A percentile compares a stretch with the other conserved stretches of the same genome.
phyloP scores from a whole-genome alignment of 2,888 invertebrate genomes.

The Epsilonema sp. region DNA sequence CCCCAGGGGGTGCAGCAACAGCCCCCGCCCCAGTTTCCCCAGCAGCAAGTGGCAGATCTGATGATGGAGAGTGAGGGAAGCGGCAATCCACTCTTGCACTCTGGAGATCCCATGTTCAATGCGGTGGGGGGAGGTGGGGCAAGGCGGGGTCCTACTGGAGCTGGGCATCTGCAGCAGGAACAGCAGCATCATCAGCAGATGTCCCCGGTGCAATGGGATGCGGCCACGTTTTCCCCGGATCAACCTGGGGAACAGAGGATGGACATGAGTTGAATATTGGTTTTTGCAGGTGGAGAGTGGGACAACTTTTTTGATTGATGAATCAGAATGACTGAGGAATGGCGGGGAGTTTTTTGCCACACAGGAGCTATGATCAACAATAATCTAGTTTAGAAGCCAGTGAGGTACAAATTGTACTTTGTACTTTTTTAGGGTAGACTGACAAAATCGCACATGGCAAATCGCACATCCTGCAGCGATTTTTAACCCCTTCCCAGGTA shows the following conservation, averaged over 20 bases:
- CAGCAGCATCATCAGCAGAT: background rate
- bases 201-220: constrained; percentile 7
- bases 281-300: no score
- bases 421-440: no score
- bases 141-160: background rate
- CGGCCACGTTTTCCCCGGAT: constrained; percentile 5
- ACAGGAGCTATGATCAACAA: no score
- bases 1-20: background rate
- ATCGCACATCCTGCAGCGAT: no score
- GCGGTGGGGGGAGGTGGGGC: background rate
- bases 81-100: background rate
- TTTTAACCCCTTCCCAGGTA: no score
- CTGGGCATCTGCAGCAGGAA: background rate
- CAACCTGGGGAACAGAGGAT: background rate
- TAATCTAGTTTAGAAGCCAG: no score
- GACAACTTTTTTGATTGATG: no score
- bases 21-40: background rate
- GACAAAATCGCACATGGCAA: no score
- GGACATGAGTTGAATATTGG: background rate
- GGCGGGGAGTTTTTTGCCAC: no score
- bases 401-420: no score
- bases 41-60: background rate
- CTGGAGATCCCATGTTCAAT: background rate
- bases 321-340: no score
- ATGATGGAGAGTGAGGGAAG: background rate